Conservation (phyloP, 2,888 invertebrate species). For the Uloborus plumipes region DNA sequence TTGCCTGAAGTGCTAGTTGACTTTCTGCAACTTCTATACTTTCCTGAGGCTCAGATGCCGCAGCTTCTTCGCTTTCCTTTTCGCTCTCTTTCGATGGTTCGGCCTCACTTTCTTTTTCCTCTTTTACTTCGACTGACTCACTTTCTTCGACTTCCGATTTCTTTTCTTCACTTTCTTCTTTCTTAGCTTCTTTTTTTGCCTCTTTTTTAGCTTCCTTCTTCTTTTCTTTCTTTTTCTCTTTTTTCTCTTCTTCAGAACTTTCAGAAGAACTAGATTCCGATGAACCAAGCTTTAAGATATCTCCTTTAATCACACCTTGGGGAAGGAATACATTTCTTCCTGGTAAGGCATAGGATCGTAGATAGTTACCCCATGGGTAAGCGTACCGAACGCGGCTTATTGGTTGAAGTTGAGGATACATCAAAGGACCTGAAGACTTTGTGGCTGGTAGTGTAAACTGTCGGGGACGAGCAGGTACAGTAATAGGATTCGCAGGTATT, state of each 20-base stretch:
- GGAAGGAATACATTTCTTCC: slow-evolving; percentile 11
- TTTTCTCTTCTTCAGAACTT: slow-evolving; percentile 27
- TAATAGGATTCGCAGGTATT: slow-evolving; percentile 15
- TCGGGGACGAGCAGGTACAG: neutral
- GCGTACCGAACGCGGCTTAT: slow-evolving; percentile 24
- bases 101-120: slow-evolving; percentile 8
- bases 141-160: slow-evolving; percentile 11
- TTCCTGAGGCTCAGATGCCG: slow-evolving; percentile 21
- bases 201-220: neutral
- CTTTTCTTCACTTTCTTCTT: slow-evolving; percentile 11
- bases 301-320: neutral
- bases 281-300: neutral
- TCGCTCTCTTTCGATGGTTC: slow-evolving; percentile 12
- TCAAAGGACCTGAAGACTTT: slow-evolving; percentile 1
- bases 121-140: slow-evolving; percentile 12
- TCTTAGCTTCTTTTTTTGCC: slow-evolving; percentile 8
- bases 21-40: slow-evolving; percentile 40
- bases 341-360: slow-evolving; percentile 14
- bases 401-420: slow-evolving; percentile 15
- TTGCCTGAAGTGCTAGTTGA: neutral
- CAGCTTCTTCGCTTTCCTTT: slow-evolving; percentile 6
- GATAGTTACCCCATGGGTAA: slow-evolving; percentile 24
- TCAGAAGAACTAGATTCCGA: slow-evolving; percentile 47
- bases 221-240: neutral
- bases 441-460: neutral